Evolutionary conservation across 2,797 vertebrate genomes (phyloP), one percentile per base, ranked within the genome.

Genomic region (Pantherophis vulpinus): DNA sequence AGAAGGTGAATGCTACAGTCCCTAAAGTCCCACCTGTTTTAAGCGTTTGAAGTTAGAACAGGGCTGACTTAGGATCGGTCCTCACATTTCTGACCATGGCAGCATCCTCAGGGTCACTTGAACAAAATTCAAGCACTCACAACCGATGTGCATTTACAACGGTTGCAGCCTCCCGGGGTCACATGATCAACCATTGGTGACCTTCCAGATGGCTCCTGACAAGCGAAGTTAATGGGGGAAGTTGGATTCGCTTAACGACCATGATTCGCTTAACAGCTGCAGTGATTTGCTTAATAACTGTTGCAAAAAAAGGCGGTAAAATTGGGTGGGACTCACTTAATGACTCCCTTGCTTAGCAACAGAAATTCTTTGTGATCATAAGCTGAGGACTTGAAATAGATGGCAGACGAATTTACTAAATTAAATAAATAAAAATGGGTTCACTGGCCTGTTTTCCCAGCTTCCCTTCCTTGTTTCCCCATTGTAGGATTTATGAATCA

Each of bases 131-230:
- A 70, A 12, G 63, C 63, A 32, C 63, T 66, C 27, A n/a, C 12
- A 66, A n/a, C 4, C 1, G 0, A 12, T 29, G 8, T n/a, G 13
- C 2, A n/a, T n/a, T n/a, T 32, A 70, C 63, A 32, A 70, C 0
- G 5, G 29, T 32, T n/a, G 63, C 29, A 27, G 1, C 12, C 0
- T 66, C 63, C 12, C 1, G 29, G 13, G 13, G 63, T 66, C 63
- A 66, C 0, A 0, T n/a, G 12, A n/a, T n/a, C 63, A 13, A 54
- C 12, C 12, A 14, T n/a, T 5, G 13, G 13, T 5, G 29, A n/a
- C 29, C 5, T 66, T 66, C 4, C 63, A 66, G 29, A n/a, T 5
- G 0, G 13, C 29, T 70, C 14, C 63, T 70, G 63, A n/a, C 63
- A 70, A 70, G 29, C 14, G 7, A 63, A 63, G 12, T 32, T 5